Conservation (phyloP, 2,113 vertebrate genomes). For the Collichthys lucidus region DNA sequence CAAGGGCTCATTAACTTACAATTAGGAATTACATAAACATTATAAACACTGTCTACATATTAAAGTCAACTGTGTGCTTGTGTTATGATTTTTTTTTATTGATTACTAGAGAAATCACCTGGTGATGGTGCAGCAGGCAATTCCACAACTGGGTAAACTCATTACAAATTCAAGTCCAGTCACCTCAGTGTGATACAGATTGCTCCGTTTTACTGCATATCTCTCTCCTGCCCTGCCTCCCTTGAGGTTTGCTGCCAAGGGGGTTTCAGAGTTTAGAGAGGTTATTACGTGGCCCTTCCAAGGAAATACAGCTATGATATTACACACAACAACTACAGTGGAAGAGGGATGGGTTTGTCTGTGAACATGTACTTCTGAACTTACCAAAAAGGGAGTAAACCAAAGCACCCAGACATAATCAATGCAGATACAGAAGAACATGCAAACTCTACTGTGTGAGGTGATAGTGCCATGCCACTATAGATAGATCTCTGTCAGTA, state of each 20-base stretch:
- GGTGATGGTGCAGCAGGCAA: not conserved
- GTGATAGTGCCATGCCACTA: too few species aligned
- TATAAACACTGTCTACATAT: not conserved
- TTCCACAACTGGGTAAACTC: not conserved
- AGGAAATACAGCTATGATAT: not conserved
- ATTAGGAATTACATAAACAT: constrained; percentile 29
- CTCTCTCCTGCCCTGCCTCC: not conserved
- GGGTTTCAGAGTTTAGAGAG: constrained; percentile 1
- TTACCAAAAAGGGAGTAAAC: too few species aligned
- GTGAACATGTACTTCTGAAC: too few species aligned
- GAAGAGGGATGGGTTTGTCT: not conserved
- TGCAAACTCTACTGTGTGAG: too few species aligned
- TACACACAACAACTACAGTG: not conserved
- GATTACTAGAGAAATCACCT: not conserved
- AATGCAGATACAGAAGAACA: too few species aligned
- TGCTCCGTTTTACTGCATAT: not conserved
- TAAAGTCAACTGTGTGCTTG: not conserved
- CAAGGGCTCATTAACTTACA: constrained; percentile 51
- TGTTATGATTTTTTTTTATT: not conserved
- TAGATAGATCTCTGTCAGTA: too few species aligned
- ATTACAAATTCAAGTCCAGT: not conserved
- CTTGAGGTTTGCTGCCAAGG: not conserved
- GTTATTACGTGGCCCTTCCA: not conserved
- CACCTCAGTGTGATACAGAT: not conserved
- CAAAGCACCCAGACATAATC: too few species aligned